These are phyloP conservation scores for Apotomis betuletana DNA, from an alignment of 2,888 invertebrate species.

Conservation along the genomic window DNA sequence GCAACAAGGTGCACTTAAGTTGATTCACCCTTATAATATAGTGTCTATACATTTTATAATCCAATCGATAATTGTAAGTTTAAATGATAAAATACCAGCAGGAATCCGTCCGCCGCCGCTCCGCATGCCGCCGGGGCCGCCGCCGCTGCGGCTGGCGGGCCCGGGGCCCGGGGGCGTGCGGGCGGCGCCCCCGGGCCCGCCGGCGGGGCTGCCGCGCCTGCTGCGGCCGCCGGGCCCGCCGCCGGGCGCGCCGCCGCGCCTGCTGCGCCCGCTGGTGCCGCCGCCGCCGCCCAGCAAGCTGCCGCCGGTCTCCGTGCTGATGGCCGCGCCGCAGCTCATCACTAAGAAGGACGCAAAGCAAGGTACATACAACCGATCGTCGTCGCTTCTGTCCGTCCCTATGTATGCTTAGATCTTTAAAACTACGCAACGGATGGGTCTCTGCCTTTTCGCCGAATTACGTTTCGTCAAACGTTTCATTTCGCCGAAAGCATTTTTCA, in stretches of 20 bases:
- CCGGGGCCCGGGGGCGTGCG: constrained; percentile 84
- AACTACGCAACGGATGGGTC: no score
- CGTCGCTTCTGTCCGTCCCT: no score
- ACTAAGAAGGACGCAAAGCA: constrained; percentile 87
- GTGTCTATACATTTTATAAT: no score
- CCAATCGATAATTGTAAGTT: neutral
- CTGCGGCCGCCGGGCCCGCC: constrained; percentile 85
- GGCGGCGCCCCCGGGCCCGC: constrained; percentile 86
- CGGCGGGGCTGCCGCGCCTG: constrained; percentile 84
- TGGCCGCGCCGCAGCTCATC: constrained; percentile 92
- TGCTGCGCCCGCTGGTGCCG: constrained; percentile 83
- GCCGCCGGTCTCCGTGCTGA: constrained; percentile 86
- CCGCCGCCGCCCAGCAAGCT: constrained; percentile 74
- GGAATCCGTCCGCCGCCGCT: constrained; percentile 70
- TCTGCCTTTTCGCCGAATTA: no score
- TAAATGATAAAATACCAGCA: constrained; percentile 38
- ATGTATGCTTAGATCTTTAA: no score
- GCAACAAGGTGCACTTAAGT: no score
- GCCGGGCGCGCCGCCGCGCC: constrained; percentile 69
- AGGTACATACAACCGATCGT: constrained; percentile 54
- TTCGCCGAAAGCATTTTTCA: no score
- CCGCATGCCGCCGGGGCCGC: constrained; percentile 48
- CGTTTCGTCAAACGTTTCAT: no score
- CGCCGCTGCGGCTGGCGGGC: constrained; percentile 69
- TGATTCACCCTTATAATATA: no score